Conservation (phyloP, 2,113 vertebrate species). For the Hyla sarda region DNA sequence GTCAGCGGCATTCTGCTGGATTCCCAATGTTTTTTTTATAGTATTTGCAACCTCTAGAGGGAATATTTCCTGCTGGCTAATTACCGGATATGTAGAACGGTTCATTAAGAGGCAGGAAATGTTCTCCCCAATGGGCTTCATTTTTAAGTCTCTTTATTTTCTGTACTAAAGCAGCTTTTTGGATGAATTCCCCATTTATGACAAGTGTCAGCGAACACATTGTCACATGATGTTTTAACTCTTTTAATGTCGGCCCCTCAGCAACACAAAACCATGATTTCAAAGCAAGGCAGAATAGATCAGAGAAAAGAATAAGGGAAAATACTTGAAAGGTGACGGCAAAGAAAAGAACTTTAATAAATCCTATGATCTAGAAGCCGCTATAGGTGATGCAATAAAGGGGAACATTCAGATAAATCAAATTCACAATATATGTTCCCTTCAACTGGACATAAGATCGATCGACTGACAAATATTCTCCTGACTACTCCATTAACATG, state of each 20-base stretch:
- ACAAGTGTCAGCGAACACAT: constrained; percentile 46
- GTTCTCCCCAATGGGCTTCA: constrained; percentile 24
- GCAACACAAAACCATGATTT: background rate
- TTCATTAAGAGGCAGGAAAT: constrained; percentile 52
- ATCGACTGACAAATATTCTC: background rate
- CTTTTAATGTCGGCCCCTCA: background rate
- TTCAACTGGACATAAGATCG: background rate
- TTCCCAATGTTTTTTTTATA: constrained; percentile 34
- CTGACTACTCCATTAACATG: background rate
- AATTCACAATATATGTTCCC: background rate
- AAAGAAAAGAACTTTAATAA: background rate
- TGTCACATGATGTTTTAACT: constrained; percentile 47
- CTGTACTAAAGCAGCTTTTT: constrained; percentile 45
- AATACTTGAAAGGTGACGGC: background rate
- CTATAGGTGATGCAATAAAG: background rate
- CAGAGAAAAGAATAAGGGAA: background rate
- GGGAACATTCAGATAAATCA: background rate
- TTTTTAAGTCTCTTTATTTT: constrained; percentile 38
- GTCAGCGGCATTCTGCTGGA: background rate
- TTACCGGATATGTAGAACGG: constrained; percentile 57
- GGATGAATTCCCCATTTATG: constrained; percentile 41
- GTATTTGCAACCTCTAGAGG: constrained; percentile 50
- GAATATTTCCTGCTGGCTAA: constrained; percentile 52
- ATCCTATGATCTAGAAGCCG: background rate
- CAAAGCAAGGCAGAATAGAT: background rate